These are phyloP conservation scores for Tragulus kanchil DNA, from an alignment of 2,113 vertebrate genomes.

Conservation along the genomic window DNA sequence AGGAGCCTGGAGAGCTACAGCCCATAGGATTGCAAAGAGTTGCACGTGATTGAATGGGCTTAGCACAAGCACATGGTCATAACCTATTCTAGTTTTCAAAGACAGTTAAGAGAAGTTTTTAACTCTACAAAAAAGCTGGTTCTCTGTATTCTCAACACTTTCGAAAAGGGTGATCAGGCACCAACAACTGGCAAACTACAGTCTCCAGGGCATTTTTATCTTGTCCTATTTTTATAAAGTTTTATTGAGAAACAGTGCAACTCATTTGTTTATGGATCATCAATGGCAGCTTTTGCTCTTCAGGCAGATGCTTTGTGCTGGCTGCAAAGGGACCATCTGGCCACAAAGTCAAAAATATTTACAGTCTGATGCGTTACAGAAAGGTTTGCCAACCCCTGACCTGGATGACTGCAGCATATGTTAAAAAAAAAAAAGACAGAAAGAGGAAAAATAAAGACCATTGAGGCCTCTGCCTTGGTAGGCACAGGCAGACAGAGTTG, in stretches of 20 bases:
- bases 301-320: background rate
- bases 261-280: background rate
- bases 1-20: too few species aligned
- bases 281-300: background rate
- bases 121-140: background rate
- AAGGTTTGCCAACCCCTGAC: conserved; percentile 53
- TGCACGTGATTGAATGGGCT: too few species aligned
- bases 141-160: background rate
- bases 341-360: conserved; percentile 53
- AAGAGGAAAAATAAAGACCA: background rate
- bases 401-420: conserved; percentile 37
- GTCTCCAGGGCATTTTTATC: background rate
- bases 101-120: background rate
- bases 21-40: too few species aligned
- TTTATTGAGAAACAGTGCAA: conserved; percentile 44
- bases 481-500: conserved; percentile 9
- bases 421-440: background rate
- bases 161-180: background rate
- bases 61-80: too few species aligned
- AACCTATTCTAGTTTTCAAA: background rate
- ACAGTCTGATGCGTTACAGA: conserved; percentile 18
- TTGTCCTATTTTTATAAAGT: conserved; percentile 64
- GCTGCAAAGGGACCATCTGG: background rate
- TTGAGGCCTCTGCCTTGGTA: background rate
- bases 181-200: background rate